Conservation (phyloP, 2,113 vertebrate genomes). For the Halichoerus grypus region DNA sequence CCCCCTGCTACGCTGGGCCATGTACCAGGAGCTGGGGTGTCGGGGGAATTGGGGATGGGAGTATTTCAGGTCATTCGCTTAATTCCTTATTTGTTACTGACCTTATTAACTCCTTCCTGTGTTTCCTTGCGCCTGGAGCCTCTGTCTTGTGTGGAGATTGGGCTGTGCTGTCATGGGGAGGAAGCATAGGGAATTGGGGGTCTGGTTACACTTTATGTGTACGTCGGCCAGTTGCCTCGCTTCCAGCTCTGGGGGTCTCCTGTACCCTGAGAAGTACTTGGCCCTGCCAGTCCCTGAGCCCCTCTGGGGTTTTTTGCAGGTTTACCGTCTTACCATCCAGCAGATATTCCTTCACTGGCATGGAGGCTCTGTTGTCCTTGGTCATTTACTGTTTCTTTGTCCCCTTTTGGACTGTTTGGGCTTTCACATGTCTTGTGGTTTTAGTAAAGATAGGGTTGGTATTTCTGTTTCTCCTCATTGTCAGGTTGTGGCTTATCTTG, state of each 20-base stretch:
- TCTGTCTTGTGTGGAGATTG: not conserved
- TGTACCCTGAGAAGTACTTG: not conserved
- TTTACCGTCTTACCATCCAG: not conserved
- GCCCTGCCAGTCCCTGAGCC: not conserved
- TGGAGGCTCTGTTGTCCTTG: accelerated
- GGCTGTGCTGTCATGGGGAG: not conserved
- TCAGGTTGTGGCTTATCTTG: not conserved
- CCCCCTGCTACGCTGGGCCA: not conserved
- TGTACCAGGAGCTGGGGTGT: not conserved
- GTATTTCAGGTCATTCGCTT: not conserved
- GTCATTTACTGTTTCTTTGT: not conserved
- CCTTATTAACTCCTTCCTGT: not conserved
- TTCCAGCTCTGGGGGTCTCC: not conserved
- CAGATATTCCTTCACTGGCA: not conserved
- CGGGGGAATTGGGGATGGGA: not conserved
- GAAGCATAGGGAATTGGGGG: not conserved
- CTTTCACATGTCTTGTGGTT: not conserved
- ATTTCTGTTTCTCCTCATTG: not conserved
- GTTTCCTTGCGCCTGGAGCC: not conserved
- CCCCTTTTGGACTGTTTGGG: not conserved
- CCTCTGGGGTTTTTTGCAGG: not conserved
- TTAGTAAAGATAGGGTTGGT: not conserved
- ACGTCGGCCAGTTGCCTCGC: not conserved
- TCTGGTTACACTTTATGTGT: not conserved
- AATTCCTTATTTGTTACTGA: not conserved